phyloP scores from a whole-genome alignment of 2,888 invertebrate species.

The Leucophenga maculata region DNA sequence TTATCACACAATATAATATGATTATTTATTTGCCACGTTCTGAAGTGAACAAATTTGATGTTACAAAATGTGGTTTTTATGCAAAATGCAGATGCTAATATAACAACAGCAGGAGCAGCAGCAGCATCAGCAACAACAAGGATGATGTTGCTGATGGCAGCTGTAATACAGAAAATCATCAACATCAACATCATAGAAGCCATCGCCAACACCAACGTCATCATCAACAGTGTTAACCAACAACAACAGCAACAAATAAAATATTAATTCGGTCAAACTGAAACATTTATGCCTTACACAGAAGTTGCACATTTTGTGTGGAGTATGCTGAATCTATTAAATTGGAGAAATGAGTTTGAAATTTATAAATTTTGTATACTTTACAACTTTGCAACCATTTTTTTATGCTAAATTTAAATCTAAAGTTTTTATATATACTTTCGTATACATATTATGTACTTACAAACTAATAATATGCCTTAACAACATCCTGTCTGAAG shows the following conservation, averaged over 20 bases:
- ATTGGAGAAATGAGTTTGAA: too few species aligned
- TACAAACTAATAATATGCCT: too few species aligned
- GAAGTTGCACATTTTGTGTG: too few species aligned
- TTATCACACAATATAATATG: not conserved
- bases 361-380: too few species aligned
- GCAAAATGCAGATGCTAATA: constrained; percentile 2
- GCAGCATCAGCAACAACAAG: too few species aligned
- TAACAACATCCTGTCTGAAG: not conserved
- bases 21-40: constrained; percentile 6
- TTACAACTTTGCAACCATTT: too few species aligned
- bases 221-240: not conserved
- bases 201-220: not conserved
- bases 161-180: not conserved
- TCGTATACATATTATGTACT: too few species aligned
- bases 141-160: too few species aligned
- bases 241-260: not conserved
- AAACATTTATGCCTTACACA: too few species aligned
- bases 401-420: too few species aligned
- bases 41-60: not conserved
- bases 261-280: not conserved
- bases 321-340: too few species aligned
- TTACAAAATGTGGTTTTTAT: constrained; percentile 8
- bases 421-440: too few species aligned
- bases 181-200: not conserved
- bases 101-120: not conserved